Conservation (phyloP, 2,797 vertebrate genomes). For the Alca torda region DNA sequence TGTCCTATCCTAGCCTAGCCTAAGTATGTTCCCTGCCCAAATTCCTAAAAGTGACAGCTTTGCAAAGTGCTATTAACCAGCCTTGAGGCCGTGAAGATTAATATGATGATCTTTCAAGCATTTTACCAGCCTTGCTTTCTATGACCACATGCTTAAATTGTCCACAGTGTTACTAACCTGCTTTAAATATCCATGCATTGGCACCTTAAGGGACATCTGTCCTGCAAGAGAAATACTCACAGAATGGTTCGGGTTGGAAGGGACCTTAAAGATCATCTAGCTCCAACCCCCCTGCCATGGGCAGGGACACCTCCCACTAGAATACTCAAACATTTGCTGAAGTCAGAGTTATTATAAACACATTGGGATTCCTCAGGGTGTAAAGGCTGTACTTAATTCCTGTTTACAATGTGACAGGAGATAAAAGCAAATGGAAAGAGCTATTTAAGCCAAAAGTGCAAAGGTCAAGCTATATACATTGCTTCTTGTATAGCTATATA, state of each 20-base stretch:
- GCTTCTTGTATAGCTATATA: not conserved
- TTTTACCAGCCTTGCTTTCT: not conserved
- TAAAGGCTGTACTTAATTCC: not conserved
- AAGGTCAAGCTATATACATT: not conserved
- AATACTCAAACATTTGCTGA: not conserved
- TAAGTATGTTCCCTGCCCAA: not conserved
- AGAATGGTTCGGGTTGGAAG: too few relatives aligned
- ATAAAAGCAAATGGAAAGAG: not conserved
- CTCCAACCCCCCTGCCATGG: too few relatives aligned
- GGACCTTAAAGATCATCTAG: too few relatives aligned
- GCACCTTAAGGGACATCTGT: not conserved
- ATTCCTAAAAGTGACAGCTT: not conserved
- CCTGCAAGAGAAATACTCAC: not conserved
- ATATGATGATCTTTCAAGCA: not conserved
- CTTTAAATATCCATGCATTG: not conserved
- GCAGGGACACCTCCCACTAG: too few relatives aligned
- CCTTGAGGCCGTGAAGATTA: not conserved
- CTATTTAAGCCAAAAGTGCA: not conserved
- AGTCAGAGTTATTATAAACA: not conserved
- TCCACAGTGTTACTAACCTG: not conserved
- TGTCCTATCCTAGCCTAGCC: not conserved
- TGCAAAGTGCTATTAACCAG: not conserved
- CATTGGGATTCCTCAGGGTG: not conserved
- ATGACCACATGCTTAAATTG: accelerated
- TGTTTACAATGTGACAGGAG: not conserved